Conservation (phyloP, 2,113 vertebrate species). For the Catharus bicknelli region DNA sequence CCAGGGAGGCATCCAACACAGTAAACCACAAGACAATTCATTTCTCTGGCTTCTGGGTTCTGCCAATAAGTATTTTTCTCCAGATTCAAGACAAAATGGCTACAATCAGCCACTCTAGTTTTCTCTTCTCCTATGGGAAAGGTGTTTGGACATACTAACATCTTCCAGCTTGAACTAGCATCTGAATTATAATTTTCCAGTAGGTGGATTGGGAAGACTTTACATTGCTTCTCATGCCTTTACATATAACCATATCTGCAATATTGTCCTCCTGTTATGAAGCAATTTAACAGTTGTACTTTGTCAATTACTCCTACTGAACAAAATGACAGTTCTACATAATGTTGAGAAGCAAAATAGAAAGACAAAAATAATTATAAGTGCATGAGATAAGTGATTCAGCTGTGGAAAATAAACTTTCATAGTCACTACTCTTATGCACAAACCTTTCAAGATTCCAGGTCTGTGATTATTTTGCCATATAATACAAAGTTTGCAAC, state of each 20-base stretch:
- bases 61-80: not conserved
- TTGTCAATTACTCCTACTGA: not conserved
- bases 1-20: not conserved
- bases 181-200: not conserved
- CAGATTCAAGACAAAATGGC: not conserved
- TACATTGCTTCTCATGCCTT: not conserved
- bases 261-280: not conserved
- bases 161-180: not conserved
- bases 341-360: not conserved
- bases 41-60: not conserved
- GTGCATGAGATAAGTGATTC: not conserved
- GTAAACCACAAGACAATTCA: not conserved
- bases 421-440: not conserved
- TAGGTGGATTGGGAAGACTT: not conserved
- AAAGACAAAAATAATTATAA: not conserved
- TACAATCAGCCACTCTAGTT: not conserved
- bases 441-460: not conserved
- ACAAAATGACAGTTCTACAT: not conserved
- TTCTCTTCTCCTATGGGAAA: not conserved
- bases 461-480: not conserved
- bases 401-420: not conserved
- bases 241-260: not conserved
- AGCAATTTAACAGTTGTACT: not conserved
- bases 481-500: not conserved
- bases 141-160: not conserved